Percentiles rank a stretch among this genome's conserved stretches.
phyloP scores from a whole-genome alignment of 2,113 vertebrate species.

The Catharus minimus region DNA sequence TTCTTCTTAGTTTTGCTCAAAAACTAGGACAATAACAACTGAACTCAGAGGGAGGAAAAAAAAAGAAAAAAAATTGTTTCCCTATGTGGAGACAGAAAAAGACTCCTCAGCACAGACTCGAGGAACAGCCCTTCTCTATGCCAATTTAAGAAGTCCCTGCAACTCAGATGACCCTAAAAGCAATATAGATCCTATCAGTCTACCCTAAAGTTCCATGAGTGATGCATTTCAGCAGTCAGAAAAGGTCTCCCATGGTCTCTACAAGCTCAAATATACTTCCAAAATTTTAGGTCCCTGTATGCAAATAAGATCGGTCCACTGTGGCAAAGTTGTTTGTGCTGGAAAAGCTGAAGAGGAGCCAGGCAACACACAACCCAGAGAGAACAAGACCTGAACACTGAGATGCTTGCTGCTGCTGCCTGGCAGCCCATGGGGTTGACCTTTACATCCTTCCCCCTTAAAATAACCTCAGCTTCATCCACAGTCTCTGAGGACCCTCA shows the following conservation, averaged over 20 bases:
- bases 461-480: background rate
- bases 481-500: accelerated
- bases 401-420: background rate
- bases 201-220: background rate
- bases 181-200: background rate
- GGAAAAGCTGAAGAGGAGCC: background rate
- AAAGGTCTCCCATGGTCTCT: background rate
- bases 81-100: background rate
- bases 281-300: background rate
- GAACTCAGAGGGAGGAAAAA: background rate
- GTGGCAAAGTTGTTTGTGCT: background rate
- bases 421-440: background rate
- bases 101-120: background rate
- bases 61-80: background rate
- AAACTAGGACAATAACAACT: background rate
- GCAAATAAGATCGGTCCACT: background rate
- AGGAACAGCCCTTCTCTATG: background rate
- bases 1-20: background rate
- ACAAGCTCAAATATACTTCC: background rate
- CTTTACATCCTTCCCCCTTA: background rate
- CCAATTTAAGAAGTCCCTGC: background rate
- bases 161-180: background rate
- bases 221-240: background rate
- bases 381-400: background rate
- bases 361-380: background rate